A percentile compares a stretch with the other conserved stretches of the same genome.
Evolutionary conservation across 2,797 vertebrate species (phyloP).

Genomic region (Furcifer pardalis): DNA sequence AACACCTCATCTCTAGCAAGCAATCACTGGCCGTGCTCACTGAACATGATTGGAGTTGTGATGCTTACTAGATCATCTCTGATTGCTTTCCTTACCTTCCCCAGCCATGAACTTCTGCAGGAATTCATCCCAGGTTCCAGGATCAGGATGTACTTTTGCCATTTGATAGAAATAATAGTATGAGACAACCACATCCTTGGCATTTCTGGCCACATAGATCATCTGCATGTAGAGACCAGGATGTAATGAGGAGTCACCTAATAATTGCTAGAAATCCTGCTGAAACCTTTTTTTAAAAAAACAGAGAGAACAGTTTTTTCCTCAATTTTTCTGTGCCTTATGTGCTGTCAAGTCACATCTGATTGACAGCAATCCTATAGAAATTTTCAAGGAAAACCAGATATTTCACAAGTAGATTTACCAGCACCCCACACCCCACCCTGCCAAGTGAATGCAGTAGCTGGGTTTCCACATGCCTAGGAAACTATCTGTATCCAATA

Average conservation of each 20-base stretch:
- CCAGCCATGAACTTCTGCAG: conserved; percentile 66
- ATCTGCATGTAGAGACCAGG: conserved; percentile 43
- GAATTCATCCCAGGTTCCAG: conserved; percentile 68
- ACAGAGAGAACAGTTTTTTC: too few species aligned
- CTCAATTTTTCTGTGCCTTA: too few species aligned
- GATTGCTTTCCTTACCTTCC: conserved; percentile 43
- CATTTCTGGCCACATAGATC: conserved; percentile 65
- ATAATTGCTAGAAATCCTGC: too few species aligned
- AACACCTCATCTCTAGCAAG: background rate
- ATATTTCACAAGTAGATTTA: too few species aligned
- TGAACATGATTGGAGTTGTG: background rate
- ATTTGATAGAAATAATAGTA: conserved; percentile 69
- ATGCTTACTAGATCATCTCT: background rate
- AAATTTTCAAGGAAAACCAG: too few species aligned
- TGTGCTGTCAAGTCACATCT: background rate
- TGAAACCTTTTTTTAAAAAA: background rate
- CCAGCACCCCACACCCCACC: too few species aligned
- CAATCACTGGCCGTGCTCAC: background rate
- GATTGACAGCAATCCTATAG: too few species aligned
- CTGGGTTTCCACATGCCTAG: too few species aligned
- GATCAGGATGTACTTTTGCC: conserved; percentile 62
- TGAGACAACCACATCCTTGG: conserved; percentile 69
- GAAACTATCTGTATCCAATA: too few species aligned
- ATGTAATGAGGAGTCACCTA: too few species aligned
- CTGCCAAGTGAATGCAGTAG: too few species aligned